phyloP scores from a whole-genome alignment of 2,113 vertebrate genomes.

The Laterallus jamaicensis region DNA sequence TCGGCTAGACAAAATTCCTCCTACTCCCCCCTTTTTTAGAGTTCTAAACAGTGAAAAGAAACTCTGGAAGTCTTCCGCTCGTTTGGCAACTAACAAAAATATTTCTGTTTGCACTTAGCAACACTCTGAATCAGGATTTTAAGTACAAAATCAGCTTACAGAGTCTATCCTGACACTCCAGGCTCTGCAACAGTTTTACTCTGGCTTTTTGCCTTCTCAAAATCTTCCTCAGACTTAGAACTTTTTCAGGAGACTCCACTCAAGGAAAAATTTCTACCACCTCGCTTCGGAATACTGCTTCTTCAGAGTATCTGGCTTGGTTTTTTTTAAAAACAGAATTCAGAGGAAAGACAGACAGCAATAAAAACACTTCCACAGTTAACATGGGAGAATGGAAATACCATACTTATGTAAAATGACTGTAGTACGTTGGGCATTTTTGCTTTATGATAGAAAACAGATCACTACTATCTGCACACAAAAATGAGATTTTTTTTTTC shows the following conservation, averaged over 20 bases:
- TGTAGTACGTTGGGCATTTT: not conserved
- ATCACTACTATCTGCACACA: not conserved
- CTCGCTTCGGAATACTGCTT: not conserved
- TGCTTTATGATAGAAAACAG: not conserved
- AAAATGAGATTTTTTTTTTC: not conserved
- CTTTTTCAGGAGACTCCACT: not conserved
- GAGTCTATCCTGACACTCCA: not conserved
- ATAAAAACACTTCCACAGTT: not conserved
- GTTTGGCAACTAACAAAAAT: slow-evolving; percentile 38
- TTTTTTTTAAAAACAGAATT: not conserved
- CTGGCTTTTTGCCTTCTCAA: not conserved
- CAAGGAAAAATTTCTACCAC: not conserved
- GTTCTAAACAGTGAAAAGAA: not conserved
- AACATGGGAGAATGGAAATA: not conserved
- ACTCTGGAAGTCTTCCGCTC: not conserved
- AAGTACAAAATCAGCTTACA: not conserved
- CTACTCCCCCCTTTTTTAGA: not conserved
- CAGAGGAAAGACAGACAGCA: not conserved
- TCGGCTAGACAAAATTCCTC: not conserved
- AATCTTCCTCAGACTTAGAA: not conserved
- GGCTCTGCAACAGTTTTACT: not conserved
- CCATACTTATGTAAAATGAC: not conserved
- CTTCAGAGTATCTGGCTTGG: not conserved
- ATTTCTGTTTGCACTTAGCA: slow-evolving; percentile 43
- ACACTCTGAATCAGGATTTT: not conserved